Percentiles rank a stretch among this genome's conserved stretches.
Evolutionary conservation across 2,888 invertebrate species (phyloP).

Genomic region (Pyrochroa serraticornis): DNA sequence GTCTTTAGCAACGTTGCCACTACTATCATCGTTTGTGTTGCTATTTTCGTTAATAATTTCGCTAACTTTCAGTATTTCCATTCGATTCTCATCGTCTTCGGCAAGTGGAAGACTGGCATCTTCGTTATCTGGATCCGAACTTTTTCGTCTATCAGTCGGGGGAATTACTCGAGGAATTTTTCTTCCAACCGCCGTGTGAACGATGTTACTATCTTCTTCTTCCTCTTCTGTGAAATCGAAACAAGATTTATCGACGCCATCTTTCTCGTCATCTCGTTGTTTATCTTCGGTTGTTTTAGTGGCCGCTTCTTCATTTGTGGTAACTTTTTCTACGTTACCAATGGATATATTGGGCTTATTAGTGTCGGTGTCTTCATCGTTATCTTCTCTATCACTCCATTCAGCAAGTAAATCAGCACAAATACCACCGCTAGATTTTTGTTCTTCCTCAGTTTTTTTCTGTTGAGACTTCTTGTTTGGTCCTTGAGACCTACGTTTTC

Average conservation of each 20-base stretch:
- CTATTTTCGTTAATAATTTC: slow-evolving; percentile 20
- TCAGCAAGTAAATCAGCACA: slow-evolving; percentile 75
- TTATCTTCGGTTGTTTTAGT: slow-evolving; percentile 17
- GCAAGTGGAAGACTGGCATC: slow-evolving; percentile 52
- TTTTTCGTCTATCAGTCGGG: slow-evolving; percentile 54
- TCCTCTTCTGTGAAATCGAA: slow-evolving; percentile 83
- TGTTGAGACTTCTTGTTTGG: slow-evolving; percentile 44
- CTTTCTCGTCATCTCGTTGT: slow-evolving; percentile 46
- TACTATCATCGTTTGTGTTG: slow-evolving; percentile 36
- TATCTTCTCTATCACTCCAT: slow-evolving; percentile 68
- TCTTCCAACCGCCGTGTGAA: slow-evolving; percentile 56
- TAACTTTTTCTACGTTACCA: slow-evolving; percentile 51
- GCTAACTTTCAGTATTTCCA: slow-evolving; percentile 16
- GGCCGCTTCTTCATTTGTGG: slow-evolving; percentile 19
- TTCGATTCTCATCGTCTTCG: slow-evolving; percentile 32
- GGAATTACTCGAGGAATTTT: slow-evolving; percentile 70
- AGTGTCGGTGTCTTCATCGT: slow-evolving; percentile 16
- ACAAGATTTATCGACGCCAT: slow-evolving; percentile 62
- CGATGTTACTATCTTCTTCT: slow-evolving; percentile 65
- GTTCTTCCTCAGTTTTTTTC: slow-evolving; percentile 22
- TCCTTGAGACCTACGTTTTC: slow-evolving; percentile 28
- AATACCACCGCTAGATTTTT: slow-evolving; percentile 56
- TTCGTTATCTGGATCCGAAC: slow-evolving; percentile 51
- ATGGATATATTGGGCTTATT: slow-evolving; percentile 46
- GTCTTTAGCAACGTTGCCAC: slow-evolving; percentile 40